Percentiles rank a stretch among this genome's conserved stretches.
These are phyloP conservation scores for Steinernema hermaphroditum DNA, from an alignment of 2,888 invertebrate species.

Conservation along the genomic window DNA sequence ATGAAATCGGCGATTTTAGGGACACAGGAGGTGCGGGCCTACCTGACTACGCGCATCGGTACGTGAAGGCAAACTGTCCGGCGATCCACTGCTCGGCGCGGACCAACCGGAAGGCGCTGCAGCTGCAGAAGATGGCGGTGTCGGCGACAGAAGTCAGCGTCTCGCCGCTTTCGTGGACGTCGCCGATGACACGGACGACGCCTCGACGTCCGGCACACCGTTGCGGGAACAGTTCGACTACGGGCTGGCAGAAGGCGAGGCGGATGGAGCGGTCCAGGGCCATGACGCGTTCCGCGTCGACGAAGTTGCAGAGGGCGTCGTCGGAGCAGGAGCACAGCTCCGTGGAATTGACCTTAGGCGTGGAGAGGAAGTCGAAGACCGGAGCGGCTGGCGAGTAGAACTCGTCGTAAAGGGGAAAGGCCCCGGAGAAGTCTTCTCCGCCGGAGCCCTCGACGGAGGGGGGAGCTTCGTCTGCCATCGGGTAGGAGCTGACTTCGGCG, in stretches of 20 bases:
- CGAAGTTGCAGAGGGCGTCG: constrained; percentile 15
- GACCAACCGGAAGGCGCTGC: constrained; percentile 33
- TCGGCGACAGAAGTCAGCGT: constrained; percentile 37
- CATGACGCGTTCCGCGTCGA: constrained; percentile 34
- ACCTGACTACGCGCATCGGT: constrained; percentile 35
- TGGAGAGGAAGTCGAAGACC: constrained; percentile 41
- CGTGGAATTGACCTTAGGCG: constrained; percentile 34
- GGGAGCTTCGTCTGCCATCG: constrained; percentile 30
- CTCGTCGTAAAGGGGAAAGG: constrained; percentile 41
- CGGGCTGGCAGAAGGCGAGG: constrained; percentile 39
- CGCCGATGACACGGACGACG: constrained; percentile 37
- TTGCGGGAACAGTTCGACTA: constrained; percentile 21
- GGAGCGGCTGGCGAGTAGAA: constrained; percentile 37
- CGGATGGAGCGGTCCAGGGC: constrained; percentile 34
- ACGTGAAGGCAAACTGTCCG: constrained; percentile 38
- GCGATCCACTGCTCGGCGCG: constrained; percentile 40
- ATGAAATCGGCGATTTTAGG: background rate
- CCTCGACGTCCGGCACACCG: constrained; percentile 37
- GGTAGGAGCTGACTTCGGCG: constrained; percentile 33
- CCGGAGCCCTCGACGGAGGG: background rate
- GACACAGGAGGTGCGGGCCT: background rate
- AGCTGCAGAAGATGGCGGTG: constrained; percentile 39
- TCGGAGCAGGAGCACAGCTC: constrained; percentile 36
- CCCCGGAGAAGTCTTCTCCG: constrained; percentile 30
- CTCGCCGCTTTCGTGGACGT: constrained; percentile 38